These are phyloP conservation scores for Thecocarcelia acutangulata DNA, from an alignment of 2,888 invertebrate species.

Conservation along the genomic window DNA sequence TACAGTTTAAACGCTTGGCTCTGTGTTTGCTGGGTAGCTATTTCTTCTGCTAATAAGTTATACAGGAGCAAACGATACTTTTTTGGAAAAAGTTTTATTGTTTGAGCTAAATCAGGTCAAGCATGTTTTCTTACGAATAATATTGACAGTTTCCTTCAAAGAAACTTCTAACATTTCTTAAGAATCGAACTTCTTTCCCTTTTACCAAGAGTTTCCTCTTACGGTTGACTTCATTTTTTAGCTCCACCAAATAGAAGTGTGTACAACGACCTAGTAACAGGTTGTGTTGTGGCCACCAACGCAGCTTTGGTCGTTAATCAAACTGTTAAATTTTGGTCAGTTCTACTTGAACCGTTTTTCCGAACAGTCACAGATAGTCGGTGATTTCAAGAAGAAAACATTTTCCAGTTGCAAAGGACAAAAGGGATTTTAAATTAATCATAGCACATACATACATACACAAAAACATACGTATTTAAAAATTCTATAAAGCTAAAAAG, in stretches of 20 bases:
- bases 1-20: no score
- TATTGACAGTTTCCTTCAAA: slow-evolving; percentile 54
- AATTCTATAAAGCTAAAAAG: no score
- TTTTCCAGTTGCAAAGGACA: not conserved
- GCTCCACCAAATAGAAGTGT: slow-evolving; percentile 7
- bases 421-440: not conserved
- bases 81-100: not conserved
- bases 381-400: slow-evolving; percentile 7
- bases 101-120: slow-evolving; percentile 40
- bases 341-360: slow-evolving; percentile 74
- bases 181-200: slow-evolving; percentile 27
- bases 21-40: no score
- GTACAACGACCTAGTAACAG: slow-evolving; percentile 69
- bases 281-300: slow-evolving; percentile 73
- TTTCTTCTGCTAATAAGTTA: no score
- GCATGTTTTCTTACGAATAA: slow-evolving; percentile 11
- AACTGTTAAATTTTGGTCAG: slow-evolving; percentile 75
- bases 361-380: slow-evolving; percentile 72
- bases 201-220: slow-evolving; percentile 23
- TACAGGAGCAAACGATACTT: no score
- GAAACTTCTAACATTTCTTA: slow-evolving; percentile 43
- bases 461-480: no score
- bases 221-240: slow-evolving; percentile 13
- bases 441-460: no score
- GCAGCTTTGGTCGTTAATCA: slow-evolving; percentile 70